phyloP scores from a whole-genome alignment of 2,797 vertebrate genomes.

The Melanotaenia nigrans region DNA sequence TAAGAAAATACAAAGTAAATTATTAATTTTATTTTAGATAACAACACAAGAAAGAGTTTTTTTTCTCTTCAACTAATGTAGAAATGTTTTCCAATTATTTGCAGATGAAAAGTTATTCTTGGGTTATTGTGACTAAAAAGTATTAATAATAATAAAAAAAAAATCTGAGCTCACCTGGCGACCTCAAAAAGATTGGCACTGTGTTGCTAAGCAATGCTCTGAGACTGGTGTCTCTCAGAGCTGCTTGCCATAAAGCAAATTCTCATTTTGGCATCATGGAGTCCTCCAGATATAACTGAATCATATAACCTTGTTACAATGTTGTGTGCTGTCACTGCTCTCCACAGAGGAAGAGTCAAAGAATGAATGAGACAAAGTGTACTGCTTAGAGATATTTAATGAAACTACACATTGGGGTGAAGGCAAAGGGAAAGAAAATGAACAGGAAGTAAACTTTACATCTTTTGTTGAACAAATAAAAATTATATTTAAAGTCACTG shows the following conservation, averaged over 20 bases:
- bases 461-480: neutral
- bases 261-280: constrained; percentile 49
- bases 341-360: constrained; percentile 9
- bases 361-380: constrained; percentile 19
- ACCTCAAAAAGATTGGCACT: constrained; percentile 38
- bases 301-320: constrained; percentile 43
- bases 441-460: neutral
- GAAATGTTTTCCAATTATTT: constrained; percentile 7
- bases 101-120: neutral
- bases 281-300: constrained; percentile 49
- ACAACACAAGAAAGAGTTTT: neutral
- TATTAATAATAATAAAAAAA: constrained; percentile 18
- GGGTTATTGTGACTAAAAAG: constrained; percentile 25
- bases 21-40: neutral
- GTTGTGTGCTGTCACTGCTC: constrained; percentile 19
- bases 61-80: neutral
- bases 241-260: constrained; percentile 46
- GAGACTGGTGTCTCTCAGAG: constrained; percentile 31
- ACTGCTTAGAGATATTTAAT: constrained; percentile 16
- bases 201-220: constrained; percentile 63
- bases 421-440: neutral
- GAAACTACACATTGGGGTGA: constrained; percentile 8
- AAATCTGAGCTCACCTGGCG: constrained; percentile 32
- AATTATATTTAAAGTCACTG: neutral
- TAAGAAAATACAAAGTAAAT: no score